Evolutionary conservation across 1,140 invertebrate genomes (phyloP), one percentile per base, ranked within the genome.

Genomic region (Cydia strobilella): DNA sequence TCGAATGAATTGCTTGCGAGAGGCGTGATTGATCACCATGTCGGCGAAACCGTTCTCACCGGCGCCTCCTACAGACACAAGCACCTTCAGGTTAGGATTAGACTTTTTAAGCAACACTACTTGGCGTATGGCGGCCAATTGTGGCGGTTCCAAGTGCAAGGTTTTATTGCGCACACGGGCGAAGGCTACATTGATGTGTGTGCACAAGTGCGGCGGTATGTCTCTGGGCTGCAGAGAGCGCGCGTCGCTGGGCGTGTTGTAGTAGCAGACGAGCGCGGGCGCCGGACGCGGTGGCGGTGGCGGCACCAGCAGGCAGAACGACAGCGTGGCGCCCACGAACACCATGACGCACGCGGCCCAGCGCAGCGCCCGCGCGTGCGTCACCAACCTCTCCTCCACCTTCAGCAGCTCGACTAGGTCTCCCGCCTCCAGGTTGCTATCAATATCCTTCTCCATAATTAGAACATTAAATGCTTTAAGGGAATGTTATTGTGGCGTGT

Each of bases 151-250:
- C 45, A 94, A 81, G 76, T 89, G 78, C 18, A 97, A 89, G 1
- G 92, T 93, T 76, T 94, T 94, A 83, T 97, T 95, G n/a, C 85
- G 84, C 51, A 97, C 93, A 63, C 86, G 85, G 63, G 95, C 95
- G 93, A 97, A 96, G 45, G 95, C 96, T 65, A 97, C 86, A 87
- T 97, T 97, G 72, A 98, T 95, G 91, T 98, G 97, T 12, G 97
- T 97, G 88, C 97, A 98, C 74, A 97, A 90, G 81, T 94, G 82
- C 72, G 96, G 94, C 83, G 96, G 94, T 74, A 96, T 94, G 82
- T 94, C 86, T 39, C 88, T 82, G 7, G 95, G 94, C 87, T 91
- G 79, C 27, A 96, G 88, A 62, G 93, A 86, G 74, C 86, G 78
- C 31, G 54, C n/a, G 74, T 80, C 76, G 62, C 18, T 66, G 42